Evolutionary conservation across 37 sponge, comb jelly and placozoan species (phyloP).

Genomic region (Spongilla lacustris): DNA sequence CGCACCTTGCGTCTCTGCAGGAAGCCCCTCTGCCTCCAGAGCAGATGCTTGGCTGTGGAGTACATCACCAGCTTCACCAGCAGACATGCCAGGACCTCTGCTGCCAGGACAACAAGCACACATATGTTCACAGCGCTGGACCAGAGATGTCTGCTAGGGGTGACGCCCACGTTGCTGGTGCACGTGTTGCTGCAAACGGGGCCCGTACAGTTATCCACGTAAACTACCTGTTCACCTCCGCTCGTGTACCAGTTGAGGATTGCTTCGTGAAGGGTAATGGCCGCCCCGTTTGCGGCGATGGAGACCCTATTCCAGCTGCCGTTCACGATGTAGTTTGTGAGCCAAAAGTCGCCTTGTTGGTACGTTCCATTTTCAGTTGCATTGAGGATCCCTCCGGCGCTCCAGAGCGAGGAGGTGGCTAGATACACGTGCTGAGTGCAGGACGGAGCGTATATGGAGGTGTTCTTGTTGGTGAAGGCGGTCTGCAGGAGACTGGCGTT

Average conservation of each 20-base stretch:
- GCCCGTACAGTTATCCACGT: conserved; percentile 43
- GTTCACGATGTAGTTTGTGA: conserved; percentile 41
- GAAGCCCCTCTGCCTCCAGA: conserved; percentile 41
- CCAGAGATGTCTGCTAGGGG: neutral
- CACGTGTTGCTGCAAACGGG: conserved; percentile 47
- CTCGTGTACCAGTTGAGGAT: conserved; percentile 39
- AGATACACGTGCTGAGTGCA: conserved; percentile 78
- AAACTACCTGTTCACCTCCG: neutral
- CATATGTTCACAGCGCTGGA: neutral
- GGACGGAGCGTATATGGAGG: conserved; percentile 67
- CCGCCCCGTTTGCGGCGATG: neutral
- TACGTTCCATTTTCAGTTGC: neutral
- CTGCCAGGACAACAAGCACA: conserved; percentile 12
- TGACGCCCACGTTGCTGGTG: conserved; percentile 20
- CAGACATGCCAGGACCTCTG: conserved; percentile 36
- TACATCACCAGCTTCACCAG: conserved; percentile 36
- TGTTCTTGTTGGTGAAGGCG: conserved; percentile 6
- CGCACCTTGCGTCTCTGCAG: neutral
- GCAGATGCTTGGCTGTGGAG: conserved; percentile 52
- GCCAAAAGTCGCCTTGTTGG: conserved; percentile 1
- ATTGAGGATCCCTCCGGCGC: conserved; percentile 16
- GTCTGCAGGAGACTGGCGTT: conserved; percentile 25
- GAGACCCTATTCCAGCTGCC: conserved; percentile 41
- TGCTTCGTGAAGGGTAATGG: conserved; percentile 17
- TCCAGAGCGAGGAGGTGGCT: conserved; percentile 60